These are phyloP conservation scores for Halesus radiatus DNA, from an alignment of 1,140 invertebrate species.

Conservation along the genomic window DNA sequence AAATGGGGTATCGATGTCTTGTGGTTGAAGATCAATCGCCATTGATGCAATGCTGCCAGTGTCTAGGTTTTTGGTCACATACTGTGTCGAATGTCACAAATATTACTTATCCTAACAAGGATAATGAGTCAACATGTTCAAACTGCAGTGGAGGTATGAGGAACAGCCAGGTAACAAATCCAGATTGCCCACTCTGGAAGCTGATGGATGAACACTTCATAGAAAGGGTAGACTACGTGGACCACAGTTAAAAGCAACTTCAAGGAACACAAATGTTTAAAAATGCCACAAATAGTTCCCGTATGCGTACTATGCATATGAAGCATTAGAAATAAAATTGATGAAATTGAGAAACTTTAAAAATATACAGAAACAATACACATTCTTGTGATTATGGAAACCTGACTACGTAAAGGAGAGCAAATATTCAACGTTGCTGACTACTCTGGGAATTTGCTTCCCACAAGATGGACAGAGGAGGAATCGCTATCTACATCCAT, in stretches of 20 bases:
- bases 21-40: neutral
- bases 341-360: neutral
- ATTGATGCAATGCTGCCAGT: neutral
- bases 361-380: neutral
- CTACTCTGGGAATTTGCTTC: neutral
- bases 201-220: neutral
- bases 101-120: neutral
- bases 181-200: neutral
- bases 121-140: neutral
- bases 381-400: neutral
- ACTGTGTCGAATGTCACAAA: neutral
- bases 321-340: neutral
- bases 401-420: neutral
- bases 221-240: neutral
- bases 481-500: too few species aligned
- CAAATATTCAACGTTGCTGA: neutral
- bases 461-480: neutral
- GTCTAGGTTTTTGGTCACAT: neutral
- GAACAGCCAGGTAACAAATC: neutral
- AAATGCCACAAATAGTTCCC: neutral
- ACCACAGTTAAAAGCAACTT: neutral
- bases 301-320: neutral
- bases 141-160: neutral
- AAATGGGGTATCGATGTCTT: neutral
- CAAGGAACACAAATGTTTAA: neutral